Base-by-base conservation (phyloP, 2,113 vertebrate genomes). In the Heterocephalus glaber region DNA sequence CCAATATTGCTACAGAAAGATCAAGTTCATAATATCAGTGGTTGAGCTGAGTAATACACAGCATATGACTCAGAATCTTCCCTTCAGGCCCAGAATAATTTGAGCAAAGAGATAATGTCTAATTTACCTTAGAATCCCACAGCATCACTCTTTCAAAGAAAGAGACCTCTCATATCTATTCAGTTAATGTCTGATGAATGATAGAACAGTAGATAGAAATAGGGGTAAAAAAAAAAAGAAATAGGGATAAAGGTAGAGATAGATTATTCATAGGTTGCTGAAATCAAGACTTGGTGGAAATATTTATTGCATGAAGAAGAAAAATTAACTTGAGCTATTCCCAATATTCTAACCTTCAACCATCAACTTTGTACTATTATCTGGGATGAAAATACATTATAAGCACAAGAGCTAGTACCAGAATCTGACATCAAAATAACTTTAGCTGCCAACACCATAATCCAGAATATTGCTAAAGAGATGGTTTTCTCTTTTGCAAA, bases 151-250 rank as follows among this genome's bases (percentile, higher is more conserved):
- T 94, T 66, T 0, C 16, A 35, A 26, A 86, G 24, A 68, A 82
- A 77, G 41, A 65, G 2, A 90, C 47, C 7, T 90, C 24, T 70
- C 13, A 61, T 22, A 38, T 20, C 54, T 58, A 88, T 35, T 70
- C 38, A 79, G 56, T 30, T 87, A 47, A 92, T 72, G 20, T 82
- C 83, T 96, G 66, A 77, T 70, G 28, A 95, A 86, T 60, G 82
- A 58, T 58, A 61, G 10, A 88, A 20, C 4, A 63, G 11, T 47
- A 83, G 2, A 2, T 22, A 20, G 16, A 9, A 92, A 95, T 52
- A 66, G 58, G 10, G 44, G 44, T 84, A 16, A 92, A 94, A n/a
- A n/a, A n/a, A n/a, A n/a, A n/a, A n/a, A 20, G 16, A 9, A 92
- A 95, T 52, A 66, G 58, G 10, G 44, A 52, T 84, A 16, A 92